These are phyloP conservation scores for Strix uralensis DNA, from an alignment of 2,113 vertebrate genomes.

Conservation along the genomic window DNA sequence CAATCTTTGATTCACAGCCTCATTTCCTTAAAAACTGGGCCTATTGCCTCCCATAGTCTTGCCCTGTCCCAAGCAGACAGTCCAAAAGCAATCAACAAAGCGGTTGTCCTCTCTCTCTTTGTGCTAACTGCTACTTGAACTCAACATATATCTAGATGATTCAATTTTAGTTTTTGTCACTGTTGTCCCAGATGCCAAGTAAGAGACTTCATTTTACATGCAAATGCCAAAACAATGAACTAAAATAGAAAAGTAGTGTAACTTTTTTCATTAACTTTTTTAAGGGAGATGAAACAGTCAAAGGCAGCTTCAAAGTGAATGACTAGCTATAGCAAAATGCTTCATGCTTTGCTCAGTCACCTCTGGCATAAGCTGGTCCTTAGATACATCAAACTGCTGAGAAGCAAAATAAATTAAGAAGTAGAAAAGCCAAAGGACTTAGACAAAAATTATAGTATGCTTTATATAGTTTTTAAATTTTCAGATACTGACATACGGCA, in stretches of 20 bases:
- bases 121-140: background rate
- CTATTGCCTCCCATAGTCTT: background rate
- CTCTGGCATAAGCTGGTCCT: background rate
- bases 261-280: background rate
- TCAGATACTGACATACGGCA: background rate
- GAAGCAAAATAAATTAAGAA: background rate
- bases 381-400: background rate
- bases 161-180: background rate
- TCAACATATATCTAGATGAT: background rate
- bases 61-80: background rate
- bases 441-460: background rate
- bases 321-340: background rate
- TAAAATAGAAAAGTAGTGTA: background rate
- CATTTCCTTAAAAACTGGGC: slow-evolving; percentile 30
- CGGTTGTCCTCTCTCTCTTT: background rate
- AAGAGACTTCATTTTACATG: background rate
- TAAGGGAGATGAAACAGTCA: background rate
- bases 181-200: background rate
- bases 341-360: background rate
- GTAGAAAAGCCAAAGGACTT: background rate
- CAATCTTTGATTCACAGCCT: slow-evolving; percentile 29
- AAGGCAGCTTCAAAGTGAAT: background rate
- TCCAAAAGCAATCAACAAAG: background rate
- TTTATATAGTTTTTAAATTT: background rate
- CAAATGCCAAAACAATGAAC: background rate